These are phyloP conservation scores for Potamilus streckersoni DNA, from an alignment of 1,140 invertebrate genomes.

Conservation along the genomic window DNA sequence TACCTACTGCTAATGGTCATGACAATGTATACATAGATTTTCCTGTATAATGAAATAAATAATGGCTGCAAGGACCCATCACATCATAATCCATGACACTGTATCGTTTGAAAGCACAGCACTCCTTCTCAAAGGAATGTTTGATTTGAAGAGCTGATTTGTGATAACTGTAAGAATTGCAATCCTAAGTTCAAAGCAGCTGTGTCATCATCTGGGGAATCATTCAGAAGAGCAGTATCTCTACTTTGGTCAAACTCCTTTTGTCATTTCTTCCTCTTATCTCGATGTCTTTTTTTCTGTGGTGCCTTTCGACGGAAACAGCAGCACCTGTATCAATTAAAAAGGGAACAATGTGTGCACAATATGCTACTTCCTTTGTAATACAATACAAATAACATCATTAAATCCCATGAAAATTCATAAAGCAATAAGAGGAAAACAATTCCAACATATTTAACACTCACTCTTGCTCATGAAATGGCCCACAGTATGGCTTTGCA, in stretches of 20 bases:
- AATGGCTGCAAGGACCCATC: too few relatives aligned
- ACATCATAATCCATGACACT: too few relatives aligned
- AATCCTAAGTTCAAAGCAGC: constrained; percentile 21
- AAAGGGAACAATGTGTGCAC: background rate
- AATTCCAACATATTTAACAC: background rate
- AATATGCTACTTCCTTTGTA: background rate
- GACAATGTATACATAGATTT: too few relatives aligned
- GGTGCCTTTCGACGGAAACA: constrained; percentile 25
- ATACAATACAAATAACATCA: background rate
- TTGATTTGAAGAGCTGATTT: constrained; percentile 25
- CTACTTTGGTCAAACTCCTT: constrained; percentile 31
- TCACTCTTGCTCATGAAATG: background rate
- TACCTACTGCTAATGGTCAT: too few relatives aligned
- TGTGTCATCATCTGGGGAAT: constrained; percentile 25
- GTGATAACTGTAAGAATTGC: constrained; percentile 10
- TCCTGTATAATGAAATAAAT: too few relatives aligned
- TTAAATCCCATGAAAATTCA: background rate
- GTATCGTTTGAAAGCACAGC: too few relatives aligned
- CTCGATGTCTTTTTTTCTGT: constrained; percentile 21
- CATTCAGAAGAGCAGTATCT: constrained; percentile 29
- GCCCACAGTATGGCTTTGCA: background rate
- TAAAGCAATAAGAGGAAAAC: background rate
- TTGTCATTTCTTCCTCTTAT: constrained; percentile 32
- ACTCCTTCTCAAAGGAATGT: constrained; percentile 21
- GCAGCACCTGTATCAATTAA: constrained; percentile 18